A percentile compares a stretch with the other conserved stretches of the same genome.
These are phyloP conservation scores for Engraulis encrasicolus DNA, from an alignment of 2,113 vertebrate species.

Conservation along the genomic window DNA sequence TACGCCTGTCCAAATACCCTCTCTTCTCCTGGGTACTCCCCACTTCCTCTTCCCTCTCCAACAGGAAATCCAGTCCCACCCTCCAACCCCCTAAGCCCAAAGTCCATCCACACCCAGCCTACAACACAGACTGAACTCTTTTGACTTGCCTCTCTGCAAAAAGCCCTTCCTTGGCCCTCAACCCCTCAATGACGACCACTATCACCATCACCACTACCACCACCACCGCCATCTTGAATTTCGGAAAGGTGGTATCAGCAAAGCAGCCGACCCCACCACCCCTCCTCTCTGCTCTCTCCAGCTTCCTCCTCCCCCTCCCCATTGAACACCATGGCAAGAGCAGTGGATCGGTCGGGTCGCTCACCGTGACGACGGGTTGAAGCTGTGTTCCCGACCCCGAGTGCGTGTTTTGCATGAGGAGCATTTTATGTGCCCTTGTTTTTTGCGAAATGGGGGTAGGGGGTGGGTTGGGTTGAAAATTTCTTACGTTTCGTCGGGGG, in stretches of 20 bases:
- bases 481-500: background rate
- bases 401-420: background rate
- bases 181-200: no score
- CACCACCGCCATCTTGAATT: background rate
- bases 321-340: background rate
- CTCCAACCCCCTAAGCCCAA: background rate
- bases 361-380: background rate
- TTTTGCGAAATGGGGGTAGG: background rate
- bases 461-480: no score
- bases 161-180: background rate
- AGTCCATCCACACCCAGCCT: background rate
- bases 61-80: slow-evolving; percentile 24
- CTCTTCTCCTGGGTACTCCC: background rate
- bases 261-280: background rate
- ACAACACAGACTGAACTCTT: slow-evolving; percentile 4
- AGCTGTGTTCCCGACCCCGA: background rate
- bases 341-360: background rate
- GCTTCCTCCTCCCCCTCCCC: slow-evolving; percentile 1
- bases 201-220: background rate
- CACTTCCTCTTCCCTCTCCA: background rate
- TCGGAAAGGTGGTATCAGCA: background rate
- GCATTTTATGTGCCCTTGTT: background rate
- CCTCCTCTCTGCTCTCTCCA: background rate
- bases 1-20: background rate
- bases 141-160: background rate